Conservation (phyloP, 1,140 invertebrate genomes). For the Aphelenchoides fujianensis region DNA sequence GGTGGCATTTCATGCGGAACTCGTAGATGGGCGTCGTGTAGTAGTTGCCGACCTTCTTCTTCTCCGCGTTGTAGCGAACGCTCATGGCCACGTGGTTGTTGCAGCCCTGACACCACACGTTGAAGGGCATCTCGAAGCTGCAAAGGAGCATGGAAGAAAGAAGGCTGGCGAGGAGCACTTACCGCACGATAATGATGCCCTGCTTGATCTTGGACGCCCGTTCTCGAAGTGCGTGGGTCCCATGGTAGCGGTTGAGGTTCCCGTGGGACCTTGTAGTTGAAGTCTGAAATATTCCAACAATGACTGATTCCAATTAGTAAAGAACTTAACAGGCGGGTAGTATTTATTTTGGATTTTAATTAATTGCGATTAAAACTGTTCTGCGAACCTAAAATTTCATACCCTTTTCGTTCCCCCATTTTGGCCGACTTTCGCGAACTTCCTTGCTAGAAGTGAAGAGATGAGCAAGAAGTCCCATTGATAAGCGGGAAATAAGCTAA, state of each 20-base stretch:
- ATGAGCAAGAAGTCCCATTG: too few relatives aligned
- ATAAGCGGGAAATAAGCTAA: too few relatives aligned
- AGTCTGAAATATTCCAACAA: too few relatives aligned
- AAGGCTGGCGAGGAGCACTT: slow-evolving; percentile 1
- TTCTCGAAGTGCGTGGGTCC: slow-evolving; percentile 91
- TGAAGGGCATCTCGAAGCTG: slow-evolving; percentile 99
- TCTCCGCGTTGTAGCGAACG: slow-evolving; percentile 96
- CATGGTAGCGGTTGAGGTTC: slow-evolving; percentile 83
- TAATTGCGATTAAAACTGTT: too few relatives aligned
- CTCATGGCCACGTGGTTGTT: slow-evolving; percentile 96
- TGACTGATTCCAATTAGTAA: too few relatives aligned
- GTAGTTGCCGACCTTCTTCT: slow-evolving; percentile 97
- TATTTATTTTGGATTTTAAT: slow-evolving; percentile 70
- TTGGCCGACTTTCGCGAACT: too few relatives aligned
- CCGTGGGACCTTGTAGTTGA: slow-evolving; percentile 80
- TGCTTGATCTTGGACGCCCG: slow-evolving; percentile 86
- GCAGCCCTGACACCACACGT: slow-evolving; percentile 98
- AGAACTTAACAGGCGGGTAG: too few relatives aligned
- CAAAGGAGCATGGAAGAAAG: slow-evolving; percentile 20
- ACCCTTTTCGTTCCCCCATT: slow-evolving; percentile 92
- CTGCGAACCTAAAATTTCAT: slow-evolving; percentile 62
- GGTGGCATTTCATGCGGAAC: slow-evolving; percentile 98
- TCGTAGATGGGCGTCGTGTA: slow-evolving; percentile 95
- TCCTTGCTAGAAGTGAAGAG: background rate
- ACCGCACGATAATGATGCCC: slow-evolving; percentile 90